phyloP scores from a whole-genome alignment of 1,140 invertebrate species.

The Oscheius sp. region DNA sequence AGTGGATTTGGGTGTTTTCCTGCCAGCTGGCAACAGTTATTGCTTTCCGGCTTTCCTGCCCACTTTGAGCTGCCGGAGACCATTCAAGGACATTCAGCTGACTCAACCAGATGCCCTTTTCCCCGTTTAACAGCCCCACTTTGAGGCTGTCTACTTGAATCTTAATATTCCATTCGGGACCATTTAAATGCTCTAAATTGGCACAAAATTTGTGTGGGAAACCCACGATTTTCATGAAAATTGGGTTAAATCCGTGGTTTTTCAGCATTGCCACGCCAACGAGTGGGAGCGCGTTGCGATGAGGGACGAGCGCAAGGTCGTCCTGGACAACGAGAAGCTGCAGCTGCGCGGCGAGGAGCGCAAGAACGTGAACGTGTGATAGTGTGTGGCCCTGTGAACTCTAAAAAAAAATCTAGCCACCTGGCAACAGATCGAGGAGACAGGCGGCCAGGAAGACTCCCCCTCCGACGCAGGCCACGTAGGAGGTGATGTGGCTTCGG shows the following conservation, averaged over 20 bases:
- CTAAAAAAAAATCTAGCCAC: slow-evolving; percentile 28
- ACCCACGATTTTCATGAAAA: too few species aligned
- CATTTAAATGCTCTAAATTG: background rate
- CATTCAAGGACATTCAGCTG: too few species aligned
- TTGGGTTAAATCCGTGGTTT: slow-evolving; percentile 12
- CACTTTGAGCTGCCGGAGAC: too few species aligned
- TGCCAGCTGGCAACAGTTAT: too few species aligned
- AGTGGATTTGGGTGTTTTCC: too few species aligned
- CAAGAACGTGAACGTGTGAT: slow-evolving; percentile 38
- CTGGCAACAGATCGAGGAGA: slow-evolving; percentile 54
- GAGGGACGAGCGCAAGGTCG: slow-evolving; percentile 51
- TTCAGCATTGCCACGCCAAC: slow-evolving; percentile 42
- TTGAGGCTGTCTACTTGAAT: too few species aligned
- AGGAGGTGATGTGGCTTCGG: slow-evolving; percentile 25
- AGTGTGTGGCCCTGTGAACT: too few species aligned
- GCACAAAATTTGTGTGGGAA: background rate
- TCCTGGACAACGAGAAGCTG: slow-evolving; percentile 40
- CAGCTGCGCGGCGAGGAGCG: slow-evolving; percentile 47
- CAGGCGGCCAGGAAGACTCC: slow-evolving; percentile 58
- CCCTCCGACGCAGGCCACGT: slow-evolving; percentile 33
- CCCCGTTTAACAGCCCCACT: too few species aligned
- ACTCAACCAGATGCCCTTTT: too few species aligned
- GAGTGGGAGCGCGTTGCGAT: slow-evolving; percentile 51
- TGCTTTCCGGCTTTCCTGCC: too few species aligned
- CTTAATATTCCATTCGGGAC: too few species aligned